phyloP scores from a whole-genome alignment of 2,797 vertebrate genomes.

The Myoxocephalus aenaeus region DNA sequence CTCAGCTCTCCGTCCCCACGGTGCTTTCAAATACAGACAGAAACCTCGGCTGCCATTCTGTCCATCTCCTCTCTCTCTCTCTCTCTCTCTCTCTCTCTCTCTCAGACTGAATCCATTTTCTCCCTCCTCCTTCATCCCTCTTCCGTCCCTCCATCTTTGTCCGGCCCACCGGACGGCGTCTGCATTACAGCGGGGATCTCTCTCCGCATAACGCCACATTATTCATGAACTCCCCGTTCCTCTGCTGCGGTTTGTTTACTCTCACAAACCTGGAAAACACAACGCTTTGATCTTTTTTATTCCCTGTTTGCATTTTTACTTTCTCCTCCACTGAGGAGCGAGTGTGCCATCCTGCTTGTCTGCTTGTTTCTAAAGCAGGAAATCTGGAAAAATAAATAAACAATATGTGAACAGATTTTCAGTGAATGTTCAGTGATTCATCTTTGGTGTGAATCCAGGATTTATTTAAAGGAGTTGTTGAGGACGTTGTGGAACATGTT shows the following conservation, averaged over 20 bases:
- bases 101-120: conserved; percentile 21
- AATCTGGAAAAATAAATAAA: not conserved
- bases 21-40: conserved; percentile 30
- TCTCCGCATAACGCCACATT: not conserved
- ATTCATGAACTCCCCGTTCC: not conserved
- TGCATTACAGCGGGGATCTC: not conserved
- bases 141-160: conserved; percentile 1
- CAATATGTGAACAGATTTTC: not conserved
- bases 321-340: not conserved
- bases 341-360: not conserved
- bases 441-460: not conserved
- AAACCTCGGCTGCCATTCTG: conserved; percentile 30
- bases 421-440: not conserved
- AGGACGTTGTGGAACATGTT: too few relatives aligned
- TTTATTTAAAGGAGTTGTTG: not conserved
- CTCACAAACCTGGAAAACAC: conserved; percentile 14
- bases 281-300: conserved; percentile 30
- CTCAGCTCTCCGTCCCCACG: conserved; percentile 7
- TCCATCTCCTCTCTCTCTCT: conserved; percentile 13
- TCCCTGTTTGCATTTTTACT: conserved; percentile 5
- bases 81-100: not conserved
- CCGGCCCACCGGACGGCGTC: not conserved
- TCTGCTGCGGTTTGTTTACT: conserved; percentile 7
- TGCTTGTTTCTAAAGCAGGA: not conserved
- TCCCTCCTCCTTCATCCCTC: not conserved